phyloP scores from a whole-genome alignment of 2,888 invertebrate species.

The Dolichopus griseipennis region DNA sequence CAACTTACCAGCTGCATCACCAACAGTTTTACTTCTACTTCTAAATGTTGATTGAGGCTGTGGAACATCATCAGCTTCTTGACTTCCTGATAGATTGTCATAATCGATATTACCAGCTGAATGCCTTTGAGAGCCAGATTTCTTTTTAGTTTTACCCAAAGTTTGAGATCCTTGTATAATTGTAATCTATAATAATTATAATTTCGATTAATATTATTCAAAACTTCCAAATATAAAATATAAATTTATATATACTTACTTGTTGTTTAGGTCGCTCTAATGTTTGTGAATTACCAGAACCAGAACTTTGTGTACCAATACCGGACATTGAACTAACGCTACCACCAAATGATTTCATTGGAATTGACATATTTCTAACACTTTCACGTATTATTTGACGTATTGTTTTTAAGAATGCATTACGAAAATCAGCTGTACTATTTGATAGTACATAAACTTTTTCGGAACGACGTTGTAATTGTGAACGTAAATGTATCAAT shows the following conservation, averaged over 20 bases:
- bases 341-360: constrained; percentile 59
- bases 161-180: constrained; percentile 73
- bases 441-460: constrained; percentile 95
- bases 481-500: constrained; percentile 87
- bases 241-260: constrained; percentile 35
- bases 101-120: constrained; percentile 80
- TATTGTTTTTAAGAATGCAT: constrained; percentile 94
- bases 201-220: too few relatives aligned
- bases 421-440: constrained; percentile 91
- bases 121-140: constrained; percentile 65
- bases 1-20: constrained; percentile 64
- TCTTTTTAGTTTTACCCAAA: constrained; percentile 68
- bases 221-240: background rate
- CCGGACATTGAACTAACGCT: constrained; percentile 45
- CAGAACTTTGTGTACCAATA: constrained; percentile 40
- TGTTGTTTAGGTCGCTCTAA: constrained; percentile 57
- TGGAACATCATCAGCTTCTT: constrained; percentile 60
- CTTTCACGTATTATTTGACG: constrained; percentile 95
- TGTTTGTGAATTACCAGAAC: constrained; percentile 50
- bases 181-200: constrained; percentile 44
- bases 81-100: constrained; percentile 67
- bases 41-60: constrained; percentile 52
- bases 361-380: constrained; percentile 93
- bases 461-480: constrained; percentile 87
- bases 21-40: constrained; percentile 83